Evolutionary conservation across 2,113 vertebrate genomes (phyloP), one percentile per base, ranked within the genome.

Genomic region (Anarrhichthys ocellatus): DNA sequence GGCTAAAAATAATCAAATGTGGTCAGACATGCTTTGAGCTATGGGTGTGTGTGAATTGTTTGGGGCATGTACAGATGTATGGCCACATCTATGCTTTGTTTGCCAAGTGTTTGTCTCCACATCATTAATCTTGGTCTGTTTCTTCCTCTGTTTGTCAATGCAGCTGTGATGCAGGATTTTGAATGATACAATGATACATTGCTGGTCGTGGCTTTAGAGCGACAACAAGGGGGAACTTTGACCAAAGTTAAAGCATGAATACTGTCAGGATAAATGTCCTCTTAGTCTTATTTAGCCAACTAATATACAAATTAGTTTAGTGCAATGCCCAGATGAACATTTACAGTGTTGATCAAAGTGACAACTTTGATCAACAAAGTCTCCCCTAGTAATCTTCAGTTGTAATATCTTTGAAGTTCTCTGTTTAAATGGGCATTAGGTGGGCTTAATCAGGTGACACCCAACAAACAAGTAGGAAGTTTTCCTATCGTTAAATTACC

Each of bases 41-140:
- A 10, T 52, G 42, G 27, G 32, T 46, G 32, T 34, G n/a, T 64
- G 59, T 70, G 48, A 62, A 59, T 27, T 68, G 17, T 67, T 67
- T 79, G 9, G 9, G 64, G 75, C 52, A 40, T 48, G 5, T 29
- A 73, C 64, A 70, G 74, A 76, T 82, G 67, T 56, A 63, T 72
- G 66, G 67, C 18, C 44, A 73, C 77, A 61, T 70, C 22, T 67
- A 20, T 68, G 54, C 64, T 70, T 44, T 81, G 64, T 78, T 75
- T 75, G 50, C 48, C 81, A 71, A 67, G 44, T 73, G 48, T 73
- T 32, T 85, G 36, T 58, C 63, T 72, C 17, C 13, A 52, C 22
- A 54, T 68, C 70, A 71, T 76, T 56, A 67, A 76, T 79, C 40
- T 32, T 36, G 1, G 8, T 70, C 29, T 64, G 34, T 24, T 7